Base-by-base conservation (phyloP, 2,797 vertebrate genomes). In the Zenarchopterus dispar region DNA sequence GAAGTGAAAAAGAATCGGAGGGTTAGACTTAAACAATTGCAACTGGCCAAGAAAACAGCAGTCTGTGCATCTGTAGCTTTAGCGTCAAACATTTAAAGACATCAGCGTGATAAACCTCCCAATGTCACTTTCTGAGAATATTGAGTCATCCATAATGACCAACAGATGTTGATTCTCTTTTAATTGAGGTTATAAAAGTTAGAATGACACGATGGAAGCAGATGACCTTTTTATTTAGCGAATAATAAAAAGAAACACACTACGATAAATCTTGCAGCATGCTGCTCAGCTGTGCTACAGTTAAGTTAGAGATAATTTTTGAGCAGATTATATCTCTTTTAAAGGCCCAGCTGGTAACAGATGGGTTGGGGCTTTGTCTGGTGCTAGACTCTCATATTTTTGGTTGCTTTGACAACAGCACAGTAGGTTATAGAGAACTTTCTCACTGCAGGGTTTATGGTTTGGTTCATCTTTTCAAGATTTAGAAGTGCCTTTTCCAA, bases 151-250 rank as follows among this genome's bases (percentile, higher is more conserved):
- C 61, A 73, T 81, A 75, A 86, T 71, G 73, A 74, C 62, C 55
- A 60, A 41, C 88, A 90, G 85, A 87, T 89, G 89, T 71, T 86
- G 75, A 64, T 77, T 85, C 54, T 13, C 13, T 73, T 72, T 85
- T 86, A 81, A 88, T 64, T 74, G 79, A 64, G 70, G 79, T 73
- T 73, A 71, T 90, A 86, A 90, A 92, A 75, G 68, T 73, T 73
- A 72, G 56, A 81, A 52, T 66, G 64, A 73, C 73, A 82, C 67
- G 48, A 67, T 79, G 67, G 69, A 73, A 82, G 70, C 85, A 88
- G 83, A 83, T 80, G 87, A 88, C 62, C 69, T 76, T 80, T 90
- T 88, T 80, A 88, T 89, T 82, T 62, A 55, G 36, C 28, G 6
- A 65, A 67, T 77, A 78, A 67, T 78, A 31, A 36, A 42, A 64